phyloP scores from a whole-genome alignment of 2,113 vertebrate species.

The Ciconia boyciana region DNA sequence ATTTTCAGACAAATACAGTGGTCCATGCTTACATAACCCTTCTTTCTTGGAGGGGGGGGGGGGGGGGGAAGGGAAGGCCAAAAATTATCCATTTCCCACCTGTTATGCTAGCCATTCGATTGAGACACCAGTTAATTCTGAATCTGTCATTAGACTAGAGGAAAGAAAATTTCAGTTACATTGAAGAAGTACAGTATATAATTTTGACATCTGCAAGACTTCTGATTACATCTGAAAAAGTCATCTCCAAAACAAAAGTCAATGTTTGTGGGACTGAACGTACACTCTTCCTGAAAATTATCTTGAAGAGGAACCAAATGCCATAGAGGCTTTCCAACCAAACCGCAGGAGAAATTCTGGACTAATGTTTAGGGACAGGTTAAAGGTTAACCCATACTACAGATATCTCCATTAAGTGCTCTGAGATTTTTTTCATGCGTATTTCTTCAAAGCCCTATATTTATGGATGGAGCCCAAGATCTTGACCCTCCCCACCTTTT shows the following conservation, averaged over 20 bases:
- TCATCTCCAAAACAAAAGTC: neutral
- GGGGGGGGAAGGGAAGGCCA: neutral
- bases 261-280: neutral
- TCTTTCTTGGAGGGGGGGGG: neutral
- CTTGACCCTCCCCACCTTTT: neutral
- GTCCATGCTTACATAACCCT: neutral
- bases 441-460: neutral
- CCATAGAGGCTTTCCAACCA: neutral
- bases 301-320: neutral
- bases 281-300: neutral
- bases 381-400: neutral
- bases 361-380: neutral
- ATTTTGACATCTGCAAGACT: neutral
- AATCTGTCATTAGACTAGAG: conserved; percentile 67
- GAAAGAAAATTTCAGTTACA: neutral
- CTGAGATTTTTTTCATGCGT: accelerated
- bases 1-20: neutral
- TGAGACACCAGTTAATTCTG: conserved; percentile 75
- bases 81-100: conserved; percentile 27
- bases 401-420: neutral
- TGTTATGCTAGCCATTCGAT: conserved; percentile 58
- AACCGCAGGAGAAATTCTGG: neutral
- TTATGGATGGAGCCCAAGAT: neutral
- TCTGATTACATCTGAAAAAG: neutral
- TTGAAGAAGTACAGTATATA: neutral